A percentile compares a stretch with the other conserved stretches of the same genome.
These are phyloP conservation scores for Plectrocnemia conspersa DNA, from an alignment of 1,140 invertebrate genomes.

Conservation along the genomic window DNA sequence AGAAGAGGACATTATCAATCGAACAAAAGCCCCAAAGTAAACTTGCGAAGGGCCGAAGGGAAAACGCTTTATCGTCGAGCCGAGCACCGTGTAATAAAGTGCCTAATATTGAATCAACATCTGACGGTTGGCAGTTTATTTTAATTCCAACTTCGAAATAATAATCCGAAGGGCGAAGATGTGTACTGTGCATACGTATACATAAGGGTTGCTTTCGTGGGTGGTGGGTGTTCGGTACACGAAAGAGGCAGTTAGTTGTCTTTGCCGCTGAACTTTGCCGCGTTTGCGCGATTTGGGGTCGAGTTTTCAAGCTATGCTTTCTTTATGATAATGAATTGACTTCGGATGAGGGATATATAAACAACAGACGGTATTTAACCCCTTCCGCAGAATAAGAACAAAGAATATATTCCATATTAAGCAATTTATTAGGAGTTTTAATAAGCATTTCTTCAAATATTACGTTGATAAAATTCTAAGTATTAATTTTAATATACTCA, in stretches of 20 bases:
- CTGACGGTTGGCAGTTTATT: slow-evolving; percentile 31
- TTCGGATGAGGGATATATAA: background rate
- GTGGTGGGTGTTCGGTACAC: background rate
- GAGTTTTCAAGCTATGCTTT: background rate
- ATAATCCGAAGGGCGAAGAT: slow-evolving; percentile 19
- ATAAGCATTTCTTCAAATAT: no score
- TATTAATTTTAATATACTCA: no score
- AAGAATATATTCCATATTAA: no score
- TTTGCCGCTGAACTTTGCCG: no score
- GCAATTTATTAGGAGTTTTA: no score
- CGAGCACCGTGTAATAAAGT: slow-evolving; percentile 29
- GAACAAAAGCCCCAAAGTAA: slow-evolving; percentile 33
- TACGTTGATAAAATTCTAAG: no score
- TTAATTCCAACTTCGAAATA: slow-evolving; percentile 32
- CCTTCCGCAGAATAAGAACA: no score
- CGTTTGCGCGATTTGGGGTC: no score
- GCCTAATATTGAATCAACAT: slow-evolving; percentile 34
- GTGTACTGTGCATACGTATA: background rate
- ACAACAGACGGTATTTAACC: no score
- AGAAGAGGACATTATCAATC: slow-evolving; percentile 30
- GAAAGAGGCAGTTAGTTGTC: background rate
- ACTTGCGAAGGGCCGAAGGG: slow-evolving; percentile 14
- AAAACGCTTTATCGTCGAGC: slow-evolving; percentile 8
- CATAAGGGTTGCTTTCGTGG: background rate
- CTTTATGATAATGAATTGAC: background rate